Base-by-base conservation (phyloP, 2,113 vertebrate genomes). In the Pomatorhinus ruficollis region DNA sequence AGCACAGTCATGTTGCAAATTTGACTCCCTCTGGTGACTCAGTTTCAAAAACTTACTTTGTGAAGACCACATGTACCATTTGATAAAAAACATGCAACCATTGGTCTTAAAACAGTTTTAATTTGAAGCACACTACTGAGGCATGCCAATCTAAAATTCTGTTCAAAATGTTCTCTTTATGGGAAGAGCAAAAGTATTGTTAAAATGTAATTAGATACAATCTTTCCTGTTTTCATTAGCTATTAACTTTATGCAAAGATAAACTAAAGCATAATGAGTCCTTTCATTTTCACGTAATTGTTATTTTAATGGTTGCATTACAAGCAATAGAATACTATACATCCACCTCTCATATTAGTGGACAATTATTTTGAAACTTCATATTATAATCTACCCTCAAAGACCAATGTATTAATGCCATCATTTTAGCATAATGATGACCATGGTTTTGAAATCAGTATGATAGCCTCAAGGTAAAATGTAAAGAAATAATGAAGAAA, bases 191-290 rank as follows among this genome's bases (percentile, higher is more conserved):
- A 81, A 91, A 91, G 75, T 90, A 83, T 42, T 97, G 76, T 93
- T 93, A 96, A 95, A 94, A 94, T 78, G 92, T 97, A 98, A 98
- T 97, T 97, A 98, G 92, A 98, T 85, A 65, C 56, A 96, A 97
- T 97, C 96, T 94, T 95, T 86, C 88, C 49, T 89, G 90, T 97
- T 94, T 98, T 97, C 95, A 95, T 97, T 97, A 97, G 90, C 95
- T 97, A 97, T 97, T 97, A 98, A 97, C 92, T 96, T 98, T 97
- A 97, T 97, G 94, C 97, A 98, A 98, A 98, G 97, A 98, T 97
- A 98, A 98, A 98, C 97, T 95, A 94, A 97, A 96, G 89, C 75
- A 95, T 96, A 97, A 97, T 81, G 89, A 97, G 77, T 95, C 96
- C 93, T 97, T 97, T 95, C 96, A 95, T 97, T 96, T 97, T 94